Conservation (phyloP, 2,113 vertebrate genomes). For the Bubo scandiacus region DNA sequence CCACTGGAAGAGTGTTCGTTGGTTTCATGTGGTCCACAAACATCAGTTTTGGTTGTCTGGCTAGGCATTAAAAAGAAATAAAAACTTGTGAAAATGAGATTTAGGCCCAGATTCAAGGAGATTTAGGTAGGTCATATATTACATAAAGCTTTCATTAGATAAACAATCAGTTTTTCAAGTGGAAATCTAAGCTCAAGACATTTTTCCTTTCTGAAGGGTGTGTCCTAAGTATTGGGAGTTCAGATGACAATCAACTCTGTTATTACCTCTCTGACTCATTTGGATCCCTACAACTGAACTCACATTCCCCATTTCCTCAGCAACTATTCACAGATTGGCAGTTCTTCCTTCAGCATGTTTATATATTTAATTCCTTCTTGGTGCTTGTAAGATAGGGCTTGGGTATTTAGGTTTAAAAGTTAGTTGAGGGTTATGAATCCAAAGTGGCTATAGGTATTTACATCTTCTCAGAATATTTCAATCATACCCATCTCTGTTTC, state of each 20-base stretch:
- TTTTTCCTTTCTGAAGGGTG: neutral
- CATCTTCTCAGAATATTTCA: neutral
- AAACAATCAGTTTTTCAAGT: neutral
- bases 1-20: accelerated
- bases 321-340: neutral
- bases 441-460: neutral
- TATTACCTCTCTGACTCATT: neutral
- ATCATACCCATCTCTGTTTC: neutral
- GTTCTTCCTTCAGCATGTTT: neutral
- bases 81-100: neutral
- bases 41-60: neutral
- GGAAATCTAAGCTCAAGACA: neutral
- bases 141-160: neutral
- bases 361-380: neutral
- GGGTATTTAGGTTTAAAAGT: neutral
- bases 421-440: neutral
- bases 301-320: neutral
- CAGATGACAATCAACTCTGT: neutral
- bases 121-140: neutral
- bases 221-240: neutral
- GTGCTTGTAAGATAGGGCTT: neutral
- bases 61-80: neutral
- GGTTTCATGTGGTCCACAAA: neutral
- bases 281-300: neutral
- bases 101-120: neutral